Evolutionary conservation across 2,888 invertebrate species (phyloP).

Genomic region (Dugesia japonica): DNA sequence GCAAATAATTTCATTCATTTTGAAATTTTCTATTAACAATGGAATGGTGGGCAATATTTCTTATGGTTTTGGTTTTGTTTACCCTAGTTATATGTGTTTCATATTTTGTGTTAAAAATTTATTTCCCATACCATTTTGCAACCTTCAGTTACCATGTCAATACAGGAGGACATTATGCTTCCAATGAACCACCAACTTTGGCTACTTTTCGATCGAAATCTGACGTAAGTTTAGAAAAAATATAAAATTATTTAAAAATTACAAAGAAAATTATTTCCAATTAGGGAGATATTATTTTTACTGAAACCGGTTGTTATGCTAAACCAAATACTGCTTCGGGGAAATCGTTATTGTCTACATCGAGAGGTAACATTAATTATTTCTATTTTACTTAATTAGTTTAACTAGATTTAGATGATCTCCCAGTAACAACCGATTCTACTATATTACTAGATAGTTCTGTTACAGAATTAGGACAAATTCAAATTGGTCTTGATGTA

Average conservation of each 20-base stretch:
- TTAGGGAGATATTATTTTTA: not conserved
- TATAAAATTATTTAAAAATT: too few species aligned
- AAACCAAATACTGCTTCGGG: not conserved
- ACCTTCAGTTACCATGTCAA: not conserved
- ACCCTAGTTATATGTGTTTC: not conserved
- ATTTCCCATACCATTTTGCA: not conserved
- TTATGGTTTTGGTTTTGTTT: not conserved
- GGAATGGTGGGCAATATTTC: not conserved
- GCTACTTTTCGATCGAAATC: not conserved
- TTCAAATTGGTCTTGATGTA: not conserved
- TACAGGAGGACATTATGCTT: not conserved
- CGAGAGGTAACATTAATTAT: not conserved
- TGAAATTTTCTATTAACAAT: not conserved
- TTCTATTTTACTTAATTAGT: not conserved
- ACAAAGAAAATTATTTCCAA: too few species aligned
- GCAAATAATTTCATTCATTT: not conserved
- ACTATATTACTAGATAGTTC: not conserved
- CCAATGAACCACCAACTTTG: not conserved
- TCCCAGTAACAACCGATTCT: not conserved
- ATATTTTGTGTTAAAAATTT: not conserved
- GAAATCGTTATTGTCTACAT: not conserved
- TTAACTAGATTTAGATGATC: not conserved
- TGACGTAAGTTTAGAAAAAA: not conserved
- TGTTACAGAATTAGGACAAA: not conserved
- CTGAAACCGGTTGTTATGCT: not conserved